phyloP scores from a whole-genome alignment of 2,113 vertebrate species.

The Axis porcinus region DNA sequence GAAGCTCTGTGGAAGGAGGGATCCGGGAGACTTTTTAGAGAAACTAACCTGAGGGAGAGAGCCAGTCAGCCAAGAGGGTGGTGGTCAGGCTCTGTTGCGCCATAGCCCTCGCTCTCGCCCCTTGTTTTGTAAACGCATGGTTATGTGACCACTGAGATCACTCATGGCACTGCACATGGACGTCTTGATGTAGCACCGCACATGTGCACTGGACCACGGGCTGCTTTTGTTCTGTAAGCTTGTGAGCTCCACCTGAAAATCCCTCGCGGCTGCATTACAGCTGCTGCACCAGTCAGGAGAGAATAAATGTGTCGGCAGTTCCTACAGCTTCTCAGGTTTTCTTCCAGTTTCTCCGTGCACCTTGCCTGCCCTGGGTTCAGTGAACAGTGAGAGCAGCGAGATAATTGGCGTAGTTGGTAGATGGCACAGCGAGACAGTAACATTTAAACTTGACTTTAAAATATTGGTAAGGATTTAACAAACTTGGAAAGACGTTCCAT shows the following conservation, averaged over 20 bases:
- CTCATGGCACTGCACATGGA: fast-evolving
- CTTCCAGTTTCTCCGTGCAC: neutral
- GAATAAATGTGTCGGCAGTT: neutral
- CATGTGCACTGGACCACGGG: fast-evolving
- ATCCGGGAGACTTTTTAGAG: neutral
- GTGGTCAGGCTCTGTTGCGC: neutral
- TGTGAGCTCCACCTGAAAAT: neutral
- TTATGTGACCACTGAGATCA: neutral
- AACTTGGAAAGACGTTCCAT: neutral
- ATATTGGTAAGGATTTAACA: neutral
- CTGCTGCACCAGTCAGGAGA: neutral
- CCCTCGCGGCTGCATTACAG: neutral
- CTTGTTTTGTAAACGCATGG: fast-evolving
- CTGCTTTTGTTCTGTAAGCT: neutral
- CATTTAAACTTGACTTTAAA: neutral
- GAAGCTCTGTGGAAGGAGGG: neutral
- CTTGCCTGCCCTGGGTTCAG: neutral
- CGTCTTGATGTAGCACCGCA: neutral
- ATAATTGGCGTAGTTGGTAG: neutral
- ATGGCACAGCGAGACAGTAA: neutral
- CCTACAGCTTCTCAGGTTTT: neutral
- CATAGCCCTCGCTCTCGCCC: neutral
- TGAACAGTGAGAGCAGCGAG: neutral
- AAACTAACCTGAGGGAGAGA: neutral
- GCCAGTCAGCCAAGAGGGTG: neutral